Conservation (phyloP, 2,113 vertebrate genomes). For the Neomonachus schauinslandi region DNA sequence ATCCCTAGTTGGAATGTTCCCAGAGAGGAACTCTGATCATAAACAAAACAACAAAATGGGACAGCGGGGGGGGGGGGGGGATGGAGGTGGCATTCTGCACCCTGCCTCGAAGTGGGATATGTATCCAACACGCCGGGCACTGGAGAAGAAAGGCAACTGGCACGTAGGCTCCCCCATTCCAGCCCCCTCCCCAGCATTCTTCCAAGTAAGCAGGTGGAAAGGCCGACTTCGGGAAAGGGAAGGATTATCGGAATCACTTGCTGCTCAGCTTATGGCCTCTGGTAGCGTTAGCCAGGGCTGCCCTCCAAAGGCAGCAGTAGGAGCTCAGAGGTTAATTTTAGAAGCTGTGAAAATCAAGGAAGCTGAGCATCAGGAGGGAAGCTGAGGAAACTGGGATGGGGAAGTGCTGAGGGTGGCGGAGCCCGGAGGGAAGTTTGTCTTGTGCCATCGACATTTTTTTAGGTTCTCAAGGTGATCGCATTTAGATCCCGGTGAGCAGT, state of each 20-base stretch:
- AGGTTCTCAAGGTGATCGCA: background rate
- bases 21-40: slow-evolving; percentile 12
- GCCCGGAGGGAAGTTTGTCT: background rate
- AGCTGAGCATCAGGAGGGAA: background rate
- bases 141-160: background rate
- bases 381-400: background rate
- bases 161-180: background rate
- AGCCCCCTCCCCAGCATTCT: background rate
- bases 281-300: slow-evolving; percentile 45
- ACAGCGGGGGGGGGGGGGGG: background rate
- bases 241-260: slow-evolving; percentile 58
- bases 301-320: slow-evolving; percentile 41
- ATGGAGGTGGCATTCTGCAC: accelerated
- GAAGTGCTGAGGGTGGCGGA: accelerated
- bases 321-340: slow-evolving; percentile 70
- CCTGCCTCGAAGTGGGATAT: background rate
- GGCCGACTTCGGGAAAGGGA: background rate
- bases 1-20: slow-evolving; percentile 40
- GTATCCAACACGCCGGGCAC: background rate
- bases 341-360: slow-evolving; percentile 53
- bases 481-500: background rate
- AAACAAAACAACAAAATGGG: slow-evolving; percentile 25
- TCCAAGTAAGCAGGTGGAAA: slow-evolving; percentile 49
- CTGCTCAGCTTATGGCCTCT: slow-evolving; percentile 64
- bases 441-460: background rate